A percentile compares a stretch with the other conserved stretches of the same genome.
Conservation (phyloP, 2,797 vertebrate species). For the Selene dorsalis region DNA sequence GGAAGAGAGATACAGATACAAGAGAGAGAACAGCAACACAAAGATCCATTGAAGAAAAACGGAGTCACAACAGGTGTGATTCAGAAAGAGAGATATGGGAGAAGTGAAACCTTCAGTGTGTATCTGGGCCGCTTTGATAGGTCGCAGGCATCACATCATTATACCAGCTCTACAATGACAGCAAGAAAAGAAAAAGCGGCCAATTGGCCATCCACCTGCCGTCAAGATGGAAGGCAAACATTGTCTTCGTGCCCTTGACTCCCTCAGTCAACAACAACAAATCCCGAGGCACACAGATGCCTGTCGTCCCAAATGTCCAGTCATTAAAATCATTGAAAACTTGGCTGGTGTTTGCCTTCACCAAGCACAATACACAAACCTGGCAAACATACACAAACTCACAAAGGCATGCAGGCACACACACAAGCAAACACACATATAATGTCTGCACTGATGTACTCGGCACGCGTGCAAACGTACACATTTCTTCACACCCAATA, state of each 20-base stretch:
- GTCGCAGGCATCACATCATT: slow-evolving; percentile 31
- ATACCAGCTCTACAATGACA: slow-evolving; percentile 18
- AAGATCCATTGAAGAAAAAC: slow-evolving; percentile 1
- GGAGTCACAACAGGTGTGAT: slow-evolving; percentile 14
- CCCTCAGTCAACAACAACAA: slow-evolving; percentile 42
- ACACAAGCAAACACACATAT: slow-evolving; percentile 5
- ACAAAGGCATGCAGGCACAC: background rate
- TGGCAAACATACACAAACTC: slow-evolving; percentile 8
- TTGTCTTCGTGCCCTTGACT: slow-evolving; percentile 34
- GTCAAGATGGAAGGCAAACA: slow-evolving; percentile 38
- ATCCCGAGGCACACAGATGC: slow-evolving; percentile 33
- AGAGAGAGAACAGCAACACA: slow-evolving; percentile 5
- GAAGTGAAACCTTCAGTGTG: background rate
- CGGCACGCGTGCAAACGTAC: background rate
- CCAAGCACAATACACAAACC: slow-evolving; percentile 3
- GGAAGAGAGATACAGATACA: background rate
- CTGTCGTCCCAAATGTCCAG: slow-evolving; percentile 25
- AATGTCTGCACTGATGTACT: slow-evolving; percentile 12
- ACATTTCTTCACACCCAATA: slow-evolving; percentile 46
- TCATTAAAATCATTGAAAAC: slow-evolving; percentile 53
- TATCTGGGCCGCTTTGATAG: background rate
- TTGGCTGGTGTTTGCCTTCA: slow-evolving; percentile 5
- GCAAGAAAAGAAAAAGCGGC: slow-evolving; percentile 12
- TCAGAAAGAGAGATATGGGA: background rate
- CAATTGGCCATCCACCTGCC: slow-evolving; percentile 35